Conservation (phyloP, 2,888 invertebrate genomes). For the Marasmarcha lunaedactyla region DNA sequence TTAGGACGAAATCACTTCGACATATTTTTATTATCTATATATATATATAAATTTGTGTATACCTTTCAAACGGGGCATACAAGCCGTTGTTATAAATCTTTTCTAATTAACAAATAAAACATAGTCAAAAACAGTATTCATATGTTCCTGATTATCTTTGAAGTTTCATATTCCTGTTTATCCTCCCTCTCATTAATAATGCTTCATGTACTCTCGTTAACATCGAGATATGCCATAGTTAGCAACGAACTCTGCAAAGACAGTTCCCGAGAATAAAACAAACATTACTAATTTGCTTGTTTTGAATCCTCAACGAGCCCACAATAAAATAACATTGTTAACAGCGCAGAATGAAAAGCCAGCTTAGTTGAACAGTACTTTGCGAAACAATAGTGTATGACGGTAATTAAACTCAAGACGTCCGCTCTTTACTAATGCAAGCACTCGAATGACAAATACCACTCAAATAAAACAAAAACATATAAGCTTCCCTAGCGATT, state of each 20-base stretch:
- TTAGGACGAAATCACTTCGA: too few species aligned
- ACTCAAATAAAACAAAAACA: constrained; percentile 66
- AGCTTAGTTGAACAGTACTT: constrained; percentile 35
- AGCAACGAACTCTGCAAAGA: too few species aligned
- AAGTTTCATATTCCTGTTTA: too few species aligned
- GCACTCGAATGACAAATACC: constrained; percentile 58
- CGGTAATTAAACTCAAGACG: constrained; percentile 62
- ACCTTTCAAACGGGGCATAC: too few species aligned
- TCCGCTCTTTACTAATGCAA: constrained; percentile 42
- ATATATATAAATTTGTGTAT: too few species aligned
- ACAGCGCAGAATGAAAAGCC: constrained; percentile 48
- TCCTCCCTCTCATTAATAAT: too few species aligned
- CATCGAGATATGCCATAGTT: too few species aligned
- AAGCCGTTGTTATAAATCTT: too few species aligned
- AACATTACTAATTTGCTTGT: constrained; percentile 58
- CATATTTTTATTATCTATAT: too few species aligned
- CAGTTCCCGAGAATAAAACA: constrained; percentile 5
- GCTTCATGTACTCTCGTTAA: constrained; percentile 18
- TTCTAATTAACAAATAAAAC: too few species aligned
- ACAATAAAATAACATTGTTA: constrained; percentile 62
- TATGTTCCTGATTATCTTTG: too few species aligned
- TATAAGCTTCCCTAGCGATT: constrained; percentile 65
- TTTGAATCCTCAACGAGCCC: constrained; percentile 38
- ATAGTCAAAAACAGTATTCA: too few species aligned
- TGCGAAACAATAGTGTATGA: constrained; percentile 39